Base-by-base conservation (phyloP, 2,797 vertebrate genomes). In the Brachyalestes nurse region DNA sequence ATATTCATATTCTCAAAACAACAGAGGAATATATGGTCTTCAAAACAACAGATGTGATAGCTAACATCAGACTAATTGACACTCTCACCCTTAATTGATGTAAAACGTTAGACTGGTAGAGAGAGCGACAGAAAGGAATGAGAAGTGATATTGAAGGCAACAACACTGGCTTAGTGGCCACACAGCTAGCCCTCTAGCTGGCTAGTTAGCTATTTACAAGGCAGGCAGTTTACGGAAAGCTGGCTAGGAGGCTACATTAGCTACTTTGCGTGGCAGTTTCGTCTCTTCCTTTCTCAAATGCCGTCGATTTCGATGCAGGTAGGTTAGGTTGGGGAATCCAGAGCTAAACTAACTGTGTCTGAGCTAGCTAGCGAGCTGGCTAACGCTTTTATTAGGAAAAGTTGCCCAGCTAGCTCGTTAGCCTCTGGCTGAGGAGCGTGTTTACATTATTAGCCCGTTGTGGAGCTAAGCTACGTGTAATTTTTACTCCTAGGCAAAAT, bases 1-100 rank as follows among this genome's bases (percentile, higher is more conserved):
- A 91, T 88, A 88, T 89, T 90, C 90, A 90, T 82, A 89, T 88
- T 92, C 91, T 89, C 89, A 83, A 86, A 89, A 85, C 89, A 87
- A 88, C 79, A 88, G 79, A 79, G 62, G 40, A 51, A 34, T 71
- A 76, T 21, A 84, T 80, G 62, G 85, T 72, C 78, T 60, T 82
- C 79, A 64, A 80, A n/a, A 47, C 0, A 74, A 42, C 64, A 57
- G 38, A 55, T 60, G 49, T 51, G 60, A n/a, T 49, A 47, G 51
- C 51, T 6, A 60, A 66, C 49, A 71, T 78, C 19, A 8, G n/a
- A 57, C 69, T 28, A 7, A 53, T 65, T n/a, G 67, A 66, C 70
- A 53, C n/a, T 55, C 72, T 9, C 57, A n/a, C 58, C 10, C 84
- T 64, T 75, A 71, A 12, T 75, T 42, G 62, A 75, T 62, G 78